Evolutionary conservation across 2,888 invertebrate genomes (phyloP).

Genomic region (Boloria selene): DNA sequence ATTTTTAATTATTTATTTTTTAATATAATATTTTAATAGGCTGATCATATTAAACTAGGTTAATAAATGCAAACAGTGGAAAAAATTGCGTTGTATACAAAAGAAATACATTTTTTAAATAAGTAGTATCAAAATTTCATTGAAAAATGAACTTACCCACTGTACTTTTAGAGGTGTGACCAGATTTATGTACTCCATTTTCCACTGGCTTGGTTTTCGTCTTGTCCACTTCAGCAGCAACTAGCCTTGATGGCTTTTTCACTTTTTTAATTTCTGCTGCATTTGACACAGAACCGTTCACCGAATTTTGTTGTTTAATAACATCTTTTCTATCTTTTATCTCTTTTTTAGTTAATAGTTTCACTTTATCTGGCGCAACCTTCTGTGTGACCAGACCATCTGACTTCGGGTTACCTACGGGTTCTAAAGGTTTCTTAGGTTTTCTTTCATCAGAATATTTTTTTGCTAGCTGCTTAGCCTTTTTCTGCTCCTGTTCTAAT

Average conservation of each 20-base stretch:
- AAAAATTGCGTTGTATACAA: too few species aligned
- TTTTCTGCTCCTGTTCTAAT: constrained; percentile 68
- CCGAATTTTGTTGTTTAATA: constrained; percentile 65
- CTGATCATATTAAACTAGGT: too few species aligned
- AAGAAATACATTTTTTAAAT: not conserved
- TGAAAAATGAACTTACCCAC: constrained; percentile 50
- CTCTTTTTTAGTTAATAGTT: constrained; percentile 68
- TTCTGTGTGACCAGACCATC: constrained; percentile 65
- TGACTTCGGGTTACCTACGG: constrained; percentile 62
- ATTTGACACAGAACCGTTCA: constrained; percentile 56
- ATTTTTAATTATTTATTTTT: too few species aligned
- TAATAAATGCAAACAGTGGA: too few species aligned
- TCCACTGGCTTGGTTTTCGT: constrained; percentile 57
- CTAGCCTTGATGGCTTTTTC: constrained; percentile 61
- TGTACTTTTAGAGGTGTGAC: constrained; percentile 56
- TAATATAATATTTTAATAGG: too few species aligned
- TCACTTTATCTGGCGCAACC: constrained; percentile 71
- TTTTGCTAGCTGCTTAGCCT: constrained; percentile 61
- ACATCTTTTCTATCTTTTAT: constrained; percentile 69
- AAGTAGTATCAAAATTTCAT: not conserved
- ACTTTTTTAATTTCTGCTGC: constrained; percentile 63
- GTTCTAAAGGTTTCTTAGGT: constrained; percentile 64
- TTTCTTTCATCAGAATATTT: constrained; percentile 62
- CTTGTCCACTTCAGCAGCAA: constrained; percentile 61
- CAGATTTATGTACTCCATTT: constrained; percentile 59